Conservation (phyloP, 1,140 invertebrate species). For the Brachionus sp. region DNA sequence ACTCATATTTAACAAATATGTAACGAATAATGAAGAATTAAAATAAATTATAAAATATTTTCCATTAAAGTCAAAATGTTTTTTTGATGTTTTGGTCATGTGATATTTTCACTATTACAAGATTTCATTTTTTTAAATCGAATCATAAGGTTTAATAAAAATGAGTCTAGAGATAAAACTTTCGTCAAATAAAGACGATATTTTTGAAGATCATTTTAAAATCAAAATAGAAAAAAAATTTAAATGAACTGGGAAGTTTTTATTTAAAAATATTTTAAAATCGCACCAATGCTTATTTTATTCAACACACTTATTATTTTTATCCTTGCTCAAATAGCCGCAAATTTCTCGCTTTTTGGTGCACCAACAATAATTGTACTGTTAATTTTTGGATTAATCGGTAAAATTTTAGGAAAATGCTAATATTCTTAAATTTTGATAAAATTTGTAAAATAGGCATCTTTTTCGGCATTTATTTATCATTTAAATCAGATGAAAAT, state of each 20-base stretch:
- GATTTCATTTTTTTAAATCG: not conserved
- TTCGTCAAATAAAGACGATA: not conserved
- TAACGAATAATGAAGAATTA: too few relatives aligned
- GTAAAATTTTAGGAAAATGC: not conserved
- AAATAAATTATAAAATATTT: too few relatives aligned
- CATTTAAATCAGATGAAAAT: not conserved
- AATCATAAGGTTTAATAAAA: not conserved
- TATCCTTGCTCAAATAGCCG: not conserved
- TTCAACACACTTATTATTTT: not conserved
- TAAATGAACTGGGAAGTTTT: not conserved
- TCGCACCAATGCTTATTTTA: not conserved
- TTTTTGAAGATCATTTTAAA: not conserved
- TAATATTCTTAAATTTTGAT: not conserved
- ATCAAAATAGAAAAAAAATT: not conserved
- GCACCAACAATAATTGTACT: not conserved
- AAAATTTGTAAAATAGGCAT: not conserved
- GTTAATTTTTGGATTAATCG: not conserved
- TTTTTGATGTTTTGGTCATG: not conserved
- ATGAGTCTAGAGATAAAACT: not conserved
- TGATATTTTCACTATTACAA: not conserved
- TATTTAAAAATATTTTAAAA: not conserved
- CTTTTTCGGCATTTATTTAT: not conserved
- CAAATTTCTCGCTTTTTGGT: not conserved
- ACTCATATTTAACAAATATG: too few relatives aligned
- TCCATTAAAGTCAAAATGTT: not conserved